These are phyloP conservation scores for Gymnothorax reevesii DNA, from an alignment of 2,797 vertebrate species.

Conservation along the genomic window DNA sequence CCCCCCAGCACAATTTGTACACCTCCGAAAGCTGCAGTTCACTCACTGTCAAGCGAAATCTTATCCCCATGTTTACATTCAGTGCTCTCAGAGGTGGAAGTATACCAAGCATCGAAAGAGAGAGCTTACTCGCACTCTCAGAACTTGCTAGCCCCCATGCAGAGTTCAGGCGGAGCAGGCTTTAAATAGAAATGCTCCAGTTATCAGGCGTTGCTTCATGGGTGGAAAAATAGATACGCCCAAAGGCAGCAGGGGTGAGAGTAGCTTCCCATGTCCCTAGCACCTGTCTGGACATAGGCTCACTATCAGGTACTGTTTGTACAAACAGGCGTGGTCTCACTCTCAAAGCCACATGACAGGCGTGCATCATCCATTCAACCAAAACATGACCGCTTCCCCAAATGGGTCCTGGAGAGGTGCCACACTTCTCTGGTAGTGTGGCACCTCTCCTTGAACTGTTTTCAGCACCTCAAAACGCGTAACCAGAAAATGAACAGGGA, in stretches of 20 bases:
- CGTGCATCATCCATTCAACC: background rate
- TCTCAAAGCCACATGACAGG: background rate
- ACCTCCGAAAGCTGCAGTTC: background rate
- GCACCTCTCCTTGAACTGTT: background rate
- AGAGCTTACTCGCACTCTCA: slow-evolving; percentile 12
- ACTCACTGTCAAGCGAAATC: slow-evolving; percentile 5
- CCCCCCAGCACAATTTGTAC: background rate
- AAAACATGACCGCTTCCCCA: background rate
- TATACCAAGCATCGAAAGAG: background rate
- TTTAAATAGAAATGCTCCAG: slow-evolving; percentile 4
- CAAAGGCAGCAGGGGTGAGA: background rate
- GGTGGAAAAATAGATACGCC: slow-evolving; percentile 17
- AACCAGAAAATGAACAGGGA: background rate
- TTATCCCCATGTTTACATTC: slow-evolving; percentile 10
- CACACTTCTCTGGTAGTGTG: background rate
- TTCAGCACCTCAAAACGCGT: background rate
- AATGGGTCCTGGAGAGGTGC: background rate
- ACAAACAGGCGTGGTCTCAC: background rate
- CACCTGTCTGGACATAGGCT: background rate
- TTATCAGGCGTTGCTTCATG: slow-evolving; percentile 4
- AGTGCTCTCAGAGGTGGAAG: slow-evolving; percentile 13
- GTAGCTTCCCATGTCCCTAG: slow-evolving; percentile 1
- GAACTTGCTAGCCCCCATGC: background rate
- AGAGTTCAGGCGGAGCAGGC: background rate
- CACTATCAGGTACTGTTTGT: background rate